Evolutionary conservation across 2,797 vertebrate genomes (phyloP).

Genomic region (Pangasius krempfi): DNA sequence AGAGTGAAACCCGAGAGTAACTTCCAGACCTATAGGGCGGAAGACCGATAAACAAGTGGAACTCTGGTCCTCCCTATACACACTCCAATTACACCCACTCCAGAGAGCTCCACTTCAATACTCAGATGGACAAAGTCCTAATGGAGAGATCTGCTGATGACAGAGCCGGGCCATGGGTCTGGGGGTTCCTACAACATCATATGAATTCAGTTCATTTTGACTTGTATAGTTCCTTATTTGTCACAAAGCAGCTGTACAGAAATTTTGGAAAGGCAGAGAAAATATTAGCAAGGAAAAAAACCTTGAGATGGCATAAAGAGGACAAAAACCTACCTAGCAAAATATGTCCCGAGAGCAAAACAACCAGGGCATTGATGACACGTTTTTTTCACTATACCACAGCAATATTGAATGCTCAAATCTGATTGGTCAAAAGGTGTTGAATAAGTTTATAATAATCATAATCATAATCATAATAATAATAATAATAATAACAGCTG

Average conservation of each 20-base stretch:
- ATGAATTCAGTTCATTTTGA: not conserved
- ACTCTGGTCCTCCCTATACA: slow-evolving; percentile 40
- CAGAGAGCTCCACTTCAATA: not conserved
- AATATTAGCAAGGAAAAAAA: not conserved
- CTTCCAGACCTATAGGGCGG: slow-evolving; percentile 30
- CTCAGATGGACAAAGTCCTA: not conserved
- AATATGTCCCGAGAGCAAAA: not conserved
- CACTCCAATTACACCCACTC: slow-evolving; percentile 40
- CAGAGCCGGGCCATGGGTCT: not conserved
- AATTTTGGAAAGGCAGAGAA: not conserved
- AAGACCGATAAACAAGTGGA: slow-evolving; percentile 50
- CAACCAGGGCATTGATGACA: not conserved
- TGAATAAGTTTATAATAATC: not conserved
- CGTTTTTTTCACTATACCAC: not conserved
- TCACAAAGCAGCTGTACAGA: not conserved
- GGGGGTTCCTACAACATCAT: not conserved
- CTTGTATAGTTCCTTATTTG: not conserved
- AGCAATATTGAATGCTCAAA: not conserved
- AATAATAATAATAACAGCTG: not conserved
- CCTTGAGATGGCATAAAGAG: not conserved
- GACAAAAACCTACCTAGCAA: not conserved
- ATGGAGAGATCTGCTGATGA: not conserved
- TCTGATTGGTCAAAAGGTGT: not conserved
- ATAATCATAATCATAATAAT: not conserved
- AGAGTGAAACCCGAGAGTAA: slow-evolving; percentile 34